Evolutionary conservation across 2,113 vertebrate genomes (phyloP), one percentile per base, ranked within the genome.

Genomic region (Podocnemis expansa): DNA sequence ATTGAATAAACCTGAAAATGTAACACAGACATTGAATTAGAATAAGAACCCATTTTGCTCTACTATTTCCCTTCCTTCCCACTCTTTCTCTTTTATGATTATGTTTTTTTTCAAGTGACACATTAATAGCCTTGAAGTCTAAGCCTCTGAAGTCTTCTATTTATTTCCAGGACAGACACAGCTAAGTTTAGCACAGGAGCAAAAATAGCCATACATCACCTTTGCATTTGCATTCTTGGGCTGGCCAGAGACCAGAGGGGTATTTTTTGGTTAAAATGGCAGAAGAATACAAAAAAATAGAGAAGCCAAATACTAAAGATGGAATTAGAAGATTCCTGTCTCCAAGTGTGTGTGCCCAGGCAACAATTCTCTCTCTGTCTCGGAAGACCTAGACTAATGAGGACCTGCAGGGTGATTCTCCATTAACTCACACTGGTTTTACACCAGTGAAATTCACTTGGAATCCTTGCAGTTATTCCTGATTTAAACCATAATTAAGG

Each of bases 1-100:
- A 96, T 98, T 98, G 98, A 98, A 98, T 98, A 98, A 98, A 97
- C 98, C 98, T 98, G 96, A 24, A 95, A 96, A 70, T 5, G 90
- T 96, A 98, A 95, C 91, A 97, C 58, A 94, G 86, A 84, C n/a
- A 55, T 0, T 1, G 5, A 25, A 79, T 95, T 78, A 95, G 81
- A 79, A 84, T 11, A 89, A 3, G 52, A 49, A 94, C 84, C 70
- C 45, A 27, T 80, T 84, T 78, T 3, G 49, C 31, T 29, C 80
- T 82, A 43, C 85, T 83, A 24, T 34, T 94, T 78, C 82, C 38
- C 60, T 94, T 54, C 80, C 90, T 85, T 89, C 47, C 51, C 17
- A 52, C 51, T 56, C 8, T 0, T 67, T 52, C 91, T 96, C 70
- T 89, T 82, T 52, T 81, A 85, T 89, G 56, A 79, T 91, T 91